Base-by-base conservation (phyloP, 2,888 invertebrate species). In the Nephrotoma guestfalica region DNA sequence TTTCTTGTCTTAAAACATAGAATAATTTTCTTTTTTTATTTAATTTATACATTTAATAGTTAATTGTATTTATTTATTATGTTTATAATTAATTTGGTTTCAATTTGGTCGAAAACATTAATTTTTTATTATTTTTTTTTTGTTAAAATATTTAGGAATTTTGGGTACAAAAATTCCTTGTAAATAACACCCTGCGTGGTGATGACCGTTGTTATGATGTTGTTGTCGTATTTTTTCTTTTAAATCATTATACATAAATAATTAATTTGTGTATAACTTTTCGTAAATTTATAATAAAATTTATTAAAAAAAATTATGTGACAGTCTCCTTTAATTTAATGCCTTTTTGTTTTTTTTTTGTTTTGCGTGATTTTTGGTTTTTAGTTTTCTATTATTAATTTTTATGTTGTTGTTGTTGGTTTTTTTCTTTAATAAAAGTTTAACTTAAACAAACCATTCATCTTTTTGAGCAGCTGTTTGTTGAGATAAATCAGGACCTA, bases 381-480 rank as follows among this genome's bases (percentile, higher is more conserved):
- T 41, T 41, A 41, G 41, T 84, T 84, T 84, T 84, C 41, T 84
- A 41, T 41, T 84, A 41, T 84, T 41, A 84, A 84, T 84, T 84
- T 84, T 41, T 41, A 41, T 47, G 11, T 71, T 71, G 11, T 41
- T 41, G 84, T 41, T 41, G 42, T 41, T 41, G 5, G 30, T 40
- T 83, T 40, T 83, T 83, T 83, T 85, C 18, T 85, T 85, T 43
- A 43, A 43, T 85, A 85, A 42, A 85, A 43, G 11, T 43, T 43
- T 43, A 43, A 42, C 43, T 85, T 93, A 95, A 93, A 96, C 96
- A 94, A 96, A 96, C 97, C 97, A 97, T 93, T 97, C 97, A 94
- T 97, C 97, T 93, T 97, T 97, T 93, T 96, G 95, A 92, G 94
- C 94, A 94, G 93, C 94, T 95, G 95, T 94, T 94, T 95, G 94